Evolutionary conservation across 1,140 invertebrate genomes (phyloP).

Genomic region (Euschistus heros): DNA sequence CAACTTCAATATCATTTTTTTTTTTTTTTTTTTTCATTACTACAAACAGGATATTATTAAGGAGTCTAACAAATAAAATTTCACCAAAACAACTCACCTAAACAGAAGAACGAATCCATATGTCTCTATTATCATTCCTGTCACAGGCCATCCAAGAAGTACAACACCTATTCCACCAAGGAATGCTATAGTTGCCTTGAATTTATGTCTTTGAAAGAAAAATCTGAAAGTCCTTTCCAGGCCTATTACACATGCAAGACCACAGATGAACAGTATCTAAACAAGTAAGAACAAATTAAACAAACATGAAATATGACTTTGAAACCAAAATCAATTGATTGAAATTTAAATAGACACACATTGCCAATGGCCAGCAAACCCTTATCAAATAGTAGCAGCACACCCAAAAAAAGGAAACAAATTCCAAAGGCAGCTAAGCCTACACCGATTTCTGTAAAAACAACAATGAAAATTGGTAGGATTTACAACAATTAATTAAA

Average conservation of each 20-base stretch:
- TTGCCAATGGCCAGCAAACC: slow-evolving; percentile 97
- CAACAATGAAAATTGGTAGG: slow-evolving; percentile 1
- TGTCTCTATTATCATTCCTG: slow-evolving; percentile 93
- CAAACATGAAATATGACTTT: neutral
- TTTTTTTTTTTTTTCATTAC: too few species aligned
- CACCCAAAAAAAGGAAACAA: slow-evolving; percentile 88
- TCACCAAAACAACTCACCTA: slow-evolving; percentile 40
- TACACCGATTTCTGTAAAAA: slow-evolving; percentile 84
- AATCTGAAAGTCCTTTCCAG: slow-evolving; percentile 90
- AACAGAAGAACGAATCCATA: slow-evolving; percentile 78
- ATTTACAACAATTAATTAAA: too few species aligned
- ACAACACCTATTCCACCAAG: slow-evolving; percentile 91
- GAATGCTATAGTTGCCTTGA: slow-evolving; percentile 84
- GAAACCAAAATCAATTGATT: neutral
- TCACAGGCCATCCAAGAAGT: slow-evolving; percentile 87
- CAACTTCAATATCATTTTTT: too few species aligned
- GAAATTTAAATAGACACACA: slow-evolving; percentile 54
- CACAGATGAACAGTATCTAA: slow-evolving; percentile 88
- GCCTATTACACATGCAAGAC: slow-evolving; percentile 92
- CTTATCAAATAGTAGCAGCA: slow-evolving; percentile 93
- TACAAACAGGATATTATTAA: too few species aligned
- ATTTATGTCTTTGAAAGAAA: slow-evolving; percentile 96
- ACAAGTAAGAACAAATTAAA: slow-evolving; percentile 24
- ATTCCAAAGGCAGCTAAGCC: slow-evolving; percentile 93
- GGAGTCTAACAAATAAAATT: too few species aligned